Percentiles rank a stretch among this genome's conserved stretches.
Evolutionary conservation across 2,797 vertebrate species (phyloP).

Genomic region (Taeniopygia guttata): DNA sequence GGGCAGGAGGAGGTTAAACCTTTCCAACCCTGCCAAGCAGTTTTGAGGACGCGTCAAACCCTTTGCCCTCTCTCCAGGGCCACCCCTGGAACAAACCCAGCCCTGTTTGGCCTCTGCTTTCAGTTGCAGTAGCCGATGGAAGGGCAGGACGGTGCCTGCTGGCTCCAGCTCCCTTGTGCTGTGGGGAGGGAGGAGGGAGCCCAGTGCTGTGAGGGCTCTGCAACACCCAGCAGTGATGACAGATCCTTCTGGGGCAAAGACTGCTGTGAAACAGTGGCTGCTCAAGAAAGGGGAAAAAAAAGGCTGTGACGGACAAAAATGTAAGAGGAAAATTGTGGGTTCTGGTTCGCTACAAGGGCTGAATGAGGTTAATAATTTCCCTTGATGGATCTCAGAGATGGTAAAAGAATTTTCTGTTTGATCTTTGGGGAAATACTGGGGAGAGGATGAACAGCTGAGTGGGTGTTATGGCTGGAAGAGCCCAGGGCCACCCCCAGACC

Average conservation of each 20-base stretch:
- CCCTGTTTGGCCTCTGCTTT: accelerated
- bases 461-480: background rate
- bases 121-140: background rate
- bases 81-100: background rate
- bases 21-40: background rate
- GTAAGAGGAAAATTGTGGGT: background rate
- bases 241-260: constrained; percentile 7
- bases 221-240: background rate
- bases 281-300: background rate
- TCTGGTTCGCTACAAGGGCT: background rate
- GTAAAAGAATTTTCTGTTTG: background rate
- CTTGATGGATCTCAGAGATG: background rate
- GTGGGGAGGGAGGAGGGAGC: background rate
- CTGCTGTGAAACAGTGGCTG: background rate
- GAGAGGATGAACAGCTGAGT: background rate
- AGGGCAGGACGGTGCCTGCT: background rate
- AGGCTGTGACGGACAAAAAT: too few relatives aligned
- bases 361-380: background rate
- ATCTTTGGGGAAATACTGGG: background rate
- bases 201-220: background rate
- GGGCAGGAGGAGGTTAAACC: background rate
- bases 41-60: background rate
- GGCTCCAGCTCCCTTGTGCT: background rate
- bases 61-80: background rate
- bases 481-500: background rate